These are phyloP conservation scores for Boloria selene DNA, from an alignment of 2,888 invertebrate genomes.

Conservation along the genomic window DNA sequence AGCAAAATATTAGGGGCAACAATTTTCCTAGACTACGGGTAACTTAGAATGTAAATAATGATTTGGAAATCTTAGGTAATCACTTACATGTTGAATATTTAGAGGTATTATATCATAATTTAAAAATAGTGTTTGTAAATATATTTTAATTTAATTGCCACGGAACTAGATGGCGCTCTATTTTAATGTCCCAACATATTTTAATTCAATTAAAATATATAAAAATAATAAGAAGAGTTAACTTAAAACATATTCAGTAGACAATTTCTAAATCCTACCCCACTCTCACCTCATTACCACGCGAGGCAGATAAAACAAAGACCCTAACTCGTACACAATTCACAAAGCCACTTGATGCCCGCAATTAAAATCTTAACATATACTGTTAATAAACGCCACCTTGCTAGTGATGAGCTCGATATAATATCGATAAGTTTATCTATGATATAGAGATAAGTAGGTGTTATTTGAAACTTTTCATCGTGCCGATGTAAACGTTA, in stretches of 20 bases:
- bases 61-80: too few species aligned
- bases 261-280: conserved; percentile 19
- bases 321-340: conserved; percentile 49
- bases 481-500: too few species aligned
- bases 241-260: conserved; percentile 18
- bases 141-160: too few species aligned
- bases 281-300: conserved; percentile 43
- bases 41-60: too few species aligned
- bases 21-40: background rate
- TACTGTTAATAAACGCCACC: conserved; percentile 71
- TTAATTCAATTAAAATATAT: too few species aligned
- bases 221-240: background rate
- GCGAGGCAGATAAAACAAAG: conserved; percentile 53
- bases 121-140: too few species aligned
- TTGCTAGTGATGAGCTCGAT: conserved; percentile 52
- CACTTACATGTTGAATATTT: too few species aligned
- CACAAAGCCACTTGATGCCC: conserved; percentile 73
- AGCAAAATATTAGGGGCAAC: background rate
- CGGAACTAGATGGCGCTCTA: too few species aligned
- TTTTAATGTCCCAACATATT: too few species aligned
- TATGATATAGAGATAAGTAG: too few species aligned
- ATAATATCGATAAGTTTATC: conserved; percentile 8
- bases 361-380: conserved; percentile 80
- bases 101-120: too few species aligned
- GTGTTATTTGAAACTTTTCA: too few species aligned